A percentile compares a stretch with the other conserved stretches of the same genome.
phyloP scores from a whole-genome alignment of 2,888 invertebrate genomes.

The Athalia cordata region DNA sequence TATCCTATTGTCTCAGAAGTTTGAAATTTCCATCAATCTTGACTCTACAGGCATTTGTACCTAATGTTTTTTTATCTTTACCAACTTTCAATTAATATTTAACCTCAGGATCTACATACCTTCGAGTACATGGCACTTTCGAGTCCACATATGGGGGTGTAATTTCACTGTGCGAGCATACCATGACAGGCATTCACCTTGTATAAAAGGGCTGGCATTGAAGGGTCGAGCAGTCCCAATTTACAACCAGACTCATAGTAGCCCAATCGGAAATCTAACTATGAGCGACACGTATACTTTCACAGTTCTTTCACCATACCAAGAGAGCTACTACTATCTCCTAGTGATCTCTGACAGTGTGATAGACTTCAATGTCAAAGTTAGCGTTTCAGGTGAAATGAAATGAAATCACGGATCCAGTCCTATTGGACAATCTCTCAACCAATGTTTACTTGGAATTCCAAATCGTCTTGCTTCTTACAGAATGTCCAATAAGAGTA shows the following conservation, averaged over 20 bases:
- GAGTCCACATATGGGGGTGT: constrained; percentile 71
- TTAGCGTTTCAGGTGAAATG: constrained; percentile 66
- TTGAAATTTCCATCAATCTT: not conserved
- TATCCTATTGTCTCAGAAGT: not conserved
- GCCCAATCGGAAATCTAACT: constrained; percentile 62
- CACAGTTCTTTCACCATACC: constrained; percentile 70
- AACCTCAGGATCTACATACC: constrained; percentile 72
- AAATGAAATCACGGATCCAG: not conserved
- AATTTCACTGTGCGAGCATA: constrained; percentile 63
- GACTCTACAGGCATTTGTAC: too few species aligned
- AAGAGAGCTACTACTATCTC: constrained; percentile 74
- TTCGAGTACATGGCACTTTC: constrained; percentile 72
- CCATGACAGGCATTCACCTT: constrained; percentile 59
- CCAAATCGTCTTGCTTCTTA: constrained; percentile 45
- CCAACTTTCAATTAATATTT: not conserved
- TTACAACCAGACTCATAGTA: constrained; percentile 62
- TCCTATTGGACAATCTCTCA: not conserved
- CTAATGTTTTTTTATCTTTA: too few species aligned
- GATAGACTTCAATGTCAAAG: constrained; percentile 70
- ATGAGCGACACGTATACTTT: constrained; percentile 67
- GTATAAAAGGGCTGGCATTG: constrained; percentile 70
- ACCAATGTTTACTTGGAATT: not conserved
- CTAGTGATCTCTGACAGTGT: constrained; percentile 72
- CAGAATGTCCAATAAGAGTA: constrained; percentile 66
- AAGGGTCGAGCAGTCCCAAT: constrained; percentile 71